Conservation (phyloP, 2,797 vertebrate genomes). For the Caiman crocodilus region DNA sequence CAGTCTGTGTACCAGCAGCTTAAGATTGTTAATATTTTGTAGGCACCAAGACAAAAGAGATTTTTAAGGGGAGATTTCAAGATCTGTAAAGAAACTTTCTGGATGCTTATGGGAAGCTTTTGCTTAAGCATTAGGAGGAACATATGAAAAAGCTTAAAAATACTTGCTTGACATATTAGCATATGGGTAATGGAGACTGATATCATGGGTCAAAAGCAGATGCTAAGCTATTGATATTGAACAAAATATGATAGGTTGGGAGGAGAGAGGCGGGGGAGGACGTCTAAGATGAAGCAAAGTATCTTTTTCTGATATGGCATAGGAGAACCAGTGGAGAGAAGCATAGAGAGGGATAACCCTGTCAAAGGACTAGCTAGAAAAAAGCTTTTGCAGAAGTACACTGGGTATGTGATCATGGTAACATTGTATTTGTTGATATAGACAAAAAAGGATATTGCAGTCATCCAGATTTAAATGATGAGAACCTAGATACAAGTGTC, state of each 20-base stretch:
- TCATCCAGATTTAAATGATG: no score
- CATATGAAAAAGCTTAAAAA: background rate
- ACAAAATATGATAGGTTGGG: background rate
- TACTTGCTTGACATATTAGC: background rate
- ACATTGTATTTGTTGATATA: background rate
- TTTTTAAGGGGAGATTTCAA: background rate
- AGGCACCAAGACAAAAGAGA: background rate
- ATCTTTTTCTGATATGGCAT: background rate
- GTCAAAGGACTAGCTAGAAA: background rate
- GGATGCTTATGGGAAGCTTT: background rate
- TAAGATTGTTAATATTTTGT: background rate
- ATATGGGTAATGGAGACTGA: background rate
- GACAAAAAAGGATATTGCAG: background rate
- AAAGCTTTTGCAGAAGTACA: background rate
- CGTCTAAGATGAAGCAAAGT: background rate
- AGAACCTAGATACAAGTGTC: no score
- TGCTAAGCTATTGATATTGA: background rate
- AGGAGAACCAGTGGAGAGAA: background rate
- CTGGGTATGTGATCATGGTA: background rate
- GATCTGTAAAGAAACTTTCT: background rate
- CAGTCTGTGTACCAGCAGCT: no score
- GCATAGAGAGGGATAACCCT: background rate
- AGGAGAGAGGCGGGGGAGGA: background rate
- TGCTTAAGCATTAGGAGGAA: background rate
- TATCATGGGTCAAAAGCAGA: background rate